Evolutionary conservation across 2,797 vertebrate genomes (phyloP).

Genomic region (Acipenser oxyrinchus): DNA sequence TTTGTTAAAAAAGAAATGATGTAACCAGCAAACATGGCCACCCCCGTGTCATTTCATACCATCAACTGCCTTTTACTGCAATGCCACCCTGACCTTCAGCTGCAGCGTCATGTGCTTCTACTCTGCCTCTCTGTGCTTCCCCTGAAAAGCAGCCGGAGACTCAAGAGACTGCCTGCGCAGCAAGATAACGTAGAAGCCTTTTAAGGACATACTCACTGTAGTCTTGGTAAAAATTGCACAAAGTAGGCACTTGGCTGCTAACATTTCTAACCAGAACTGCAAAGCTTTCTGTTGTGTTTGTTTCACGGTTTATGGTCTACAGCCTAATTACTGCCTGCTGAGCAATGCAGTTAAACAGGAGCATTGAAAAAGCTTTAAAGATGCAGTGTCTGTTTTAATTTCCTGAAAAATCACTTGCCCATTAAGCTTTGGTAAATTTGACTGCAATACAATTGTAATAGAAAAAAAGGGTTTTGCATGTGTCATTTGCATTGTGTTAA

Average conservation of each 20-base stretch:
- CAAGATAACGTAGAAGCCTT: slow-evolving; percentile 44
- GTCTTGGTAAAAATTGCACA: slow-evolving; percentile 20
- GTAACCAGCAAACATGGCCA: not conserved
- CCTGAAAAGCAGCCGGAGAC: slow-evolving; percentile 25
- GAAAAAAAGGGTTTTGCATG: not conserved
- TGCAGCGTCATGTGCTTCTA: slow-evolving; percentile 33
- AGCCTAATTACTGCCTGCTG: slow-evolving; percentile 63
- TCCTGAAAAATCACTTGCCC: slow-evolving; percentile 11
- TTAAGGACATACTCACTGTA: slow-evolving; percentile 36
- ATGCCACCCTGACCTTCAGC: slow-evolving; percentile 43
- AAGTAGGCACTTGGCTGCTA: not conserved
- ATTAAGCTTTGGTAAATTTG: too few species aligned
- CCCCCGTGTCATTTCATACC: not conserved
- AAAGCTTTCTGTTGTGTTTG: slow-evolving; percentile 8
- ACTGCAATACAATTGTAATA: not conserved
- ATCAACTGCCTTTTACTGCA: slow-evolving; percentile 27
- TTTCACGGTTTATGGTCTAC: slow-evolving; percentile 47
- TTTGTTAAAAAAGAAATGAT: too few species aligned
- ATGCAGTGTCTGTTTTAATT: slow-evolving; percentile 59
- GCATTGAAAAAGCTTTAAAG: slow-evolving; percentile 65
- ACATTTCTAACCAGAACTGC: slow-evolving; percentile 4
- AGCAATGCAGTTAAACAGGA: slow-evolving; percentile 53
- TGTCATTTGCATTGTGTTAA: too few species aligned
- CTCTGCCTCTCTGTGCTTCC: not conserved
- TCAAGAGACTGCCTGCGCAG: slow-evolving; percentile 39